phyloP scores from a whole-genome alignment of 2,888 invertebrate genomes.

The Athrips mouffetella region DNA sequence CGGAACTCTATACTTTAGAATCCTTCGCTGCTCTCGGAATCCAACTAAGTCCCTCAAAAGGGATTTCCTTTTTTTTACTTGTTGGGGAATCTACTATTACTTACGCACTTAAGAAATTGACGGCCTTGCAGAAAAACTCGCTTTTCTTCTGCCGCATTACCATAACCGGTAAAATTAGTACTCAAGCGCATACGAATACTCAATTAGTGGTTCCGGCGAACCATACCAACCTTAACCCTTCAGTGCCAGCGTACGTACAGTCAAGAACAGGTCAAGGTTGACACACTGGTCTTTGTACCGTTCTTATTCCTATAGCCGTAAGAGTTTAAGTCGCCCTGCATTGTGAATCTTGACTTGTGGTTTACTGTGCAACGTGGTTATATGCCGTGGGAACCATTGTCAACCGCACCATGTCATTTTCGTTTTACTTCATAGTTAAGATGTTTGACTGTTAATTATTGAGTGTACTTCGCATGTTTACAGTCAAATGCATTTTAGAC shows the following conservation, averaged over 20 bases:
- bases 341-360: too few species aligned
- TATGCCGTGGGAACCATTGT: constrained; percentile 3
- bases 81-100: too few species aligned
- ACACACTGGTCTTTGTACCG: neutral
- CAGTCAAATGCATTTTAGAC: too few species aligned
- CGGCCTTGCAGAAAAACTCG: neutral
- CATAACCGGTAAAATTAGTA: constrained; percentile 1
- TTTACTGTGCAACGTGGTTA: neutral
- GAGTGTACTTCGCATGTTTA: too few species aligned
- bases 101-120: too few species aligned
- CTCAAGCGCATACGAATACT: neutral
- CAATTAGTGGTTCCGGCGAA: neutral
- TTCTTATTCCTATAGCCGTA: too few species aligned
- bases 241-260: neutral
- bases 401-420: constrained; percentile 1
- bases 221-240: constrained; percentile 1
- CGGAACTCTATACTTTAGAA: too few species aligned
- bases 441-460: neutral
- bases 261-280: neutral
- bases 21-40: too few species aligned
- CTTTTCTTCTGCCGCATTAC: constrained; percentile 3
- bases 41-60: too few species aligned
- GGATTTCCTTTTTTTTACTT: too few species aligned
- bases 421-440: neutral
- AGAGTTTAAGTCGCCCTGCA: too few species aligned